Conservation (phyloP, 2,888 invertebrate species). For the Ochropleura leucogaster region DNA sequence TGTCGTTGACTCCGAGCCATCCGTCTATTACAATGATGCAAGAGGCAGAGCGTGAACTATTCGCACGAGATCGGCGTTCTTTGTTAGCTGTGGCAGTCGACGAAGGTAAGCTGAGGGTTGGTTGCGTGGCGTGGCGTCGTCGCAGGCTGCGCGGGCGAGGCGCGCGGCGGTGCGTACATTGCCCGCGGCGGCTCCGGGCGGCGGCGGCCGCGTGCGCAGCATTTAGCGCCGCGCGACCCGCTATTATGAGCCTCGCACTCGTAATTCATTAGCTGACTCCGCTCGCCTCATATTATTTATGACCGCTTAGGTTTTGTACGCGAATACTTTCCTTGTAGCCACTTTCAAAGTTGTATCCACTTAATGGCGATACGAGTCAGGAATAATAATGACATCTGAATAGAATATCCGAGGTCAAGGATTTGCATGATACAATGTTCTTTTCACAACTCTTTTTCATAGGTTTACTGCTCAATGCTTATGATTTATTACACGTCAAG, state of each 20-base stretch:
- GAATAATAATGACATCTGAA: constrained; percentile 84
- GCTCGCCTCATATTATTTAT: constrained; percentile 86
- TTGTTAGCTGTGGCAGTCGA: constrained; percentile 63
- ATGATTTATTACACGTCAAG: constrained; percentile 74
- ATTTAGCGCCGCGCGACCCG: constrained; percentile 75
- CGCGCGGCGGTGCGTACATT: constrained; percentile 65
- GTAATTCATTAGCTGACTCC: constrained; percentile 88
- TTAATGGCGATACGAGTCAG: constrained; percentile 75
- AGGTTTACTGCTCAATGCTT: constrained; percentile 67
- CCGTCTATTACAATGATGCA: constrained; percentile 81
- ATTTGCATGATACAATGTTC: constrained; percentile 77
- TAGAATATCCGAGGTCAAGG: constrained; percentile 83
- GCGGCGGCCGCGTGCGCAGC: constrained; percentile 65
- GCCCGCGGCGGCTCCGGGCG: constrained; percentile 68
- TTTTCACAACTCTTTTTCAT: constrained; percentile 72
- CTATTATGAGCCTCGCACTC: constrained; percentile 81
- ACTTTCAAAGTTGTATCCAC: constrained; percentile 76
- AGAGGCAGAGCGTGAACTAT: constrained; percentile 83
- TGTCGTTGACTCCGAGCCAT: constrained; percentile 84
- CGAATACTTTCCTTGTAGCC: constrained; percentile 79
- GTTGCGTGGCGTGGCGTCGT: constrained; percentile 38
- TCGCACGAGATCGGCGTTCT: constrained; percentile 77
- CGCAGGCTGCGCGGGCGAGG: constrained; percentile 55
- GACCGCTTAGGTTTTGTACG: constrained; percentile 83
- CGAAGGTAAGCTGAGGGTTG: constrained; percentile 55